Base-by-base conservation (phyloP, 1,140 invertebrate species). In the Drosophila sp. region DNA sequence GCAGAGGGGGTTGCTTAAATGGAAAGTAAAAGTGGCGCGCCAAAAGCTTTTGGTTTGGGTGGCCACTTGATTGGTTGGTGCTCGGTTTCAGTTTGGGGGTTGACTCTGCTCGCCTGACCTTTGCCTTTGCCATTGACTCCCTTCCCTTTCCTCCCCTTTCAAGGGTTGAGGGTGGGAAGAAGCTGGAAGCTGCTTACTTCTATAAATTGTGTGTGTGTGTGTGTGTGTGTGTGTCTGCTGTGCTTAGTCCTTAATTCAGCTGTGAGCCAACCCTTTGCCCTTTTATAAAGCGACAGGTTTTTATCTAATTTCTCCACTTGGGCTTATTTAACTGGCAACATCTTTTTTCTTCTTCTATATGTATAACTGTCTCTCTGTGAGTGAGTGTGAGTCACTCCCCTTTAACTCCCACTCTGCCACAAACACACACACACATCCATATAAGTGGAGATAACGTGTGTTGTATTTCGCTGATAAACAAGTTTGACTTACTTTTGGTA, bases 231-330 rank as follows among this genome's bases (percentile, higher is more conserved):
- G 34, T 50, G 56, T 64, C 21, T 56, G 56, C 25, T 46, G 40
- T 36, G 43, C 27, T 48, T 36, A 59, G 69, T 72, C 62, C 57
- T 78, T 79, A 76, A 82, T 82, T 89, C 79, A 89, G 83, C 83
- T 40, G 9, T 34, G 36, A 79, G 43, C 56, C 57, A 63, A 38
- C 61, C 64, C 67, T 71, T 75, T 43, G 58, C 13, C 46, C 43
- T 43, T 45, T 4, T 38, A 14, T 21, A 53, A 45, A 36, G 50
- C 76, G 72, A 89, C 76, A 74, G 76, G 83, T 87, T 72, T 89
- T 89, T 80, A 89, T 89, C 83, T 89, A 89, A 89, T 89, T 89
- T 89, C 83, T 89, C 83, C 83, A 75, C 83, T 89, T 82, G 59
- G 61, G 48, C 70, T 79, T 77, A 71, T 72, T 76, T 66, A 56